Evolutionary conservation across 2,888 invertebrate species (phyloP).

Genomic region (Alloplasta piceator): DNA sequence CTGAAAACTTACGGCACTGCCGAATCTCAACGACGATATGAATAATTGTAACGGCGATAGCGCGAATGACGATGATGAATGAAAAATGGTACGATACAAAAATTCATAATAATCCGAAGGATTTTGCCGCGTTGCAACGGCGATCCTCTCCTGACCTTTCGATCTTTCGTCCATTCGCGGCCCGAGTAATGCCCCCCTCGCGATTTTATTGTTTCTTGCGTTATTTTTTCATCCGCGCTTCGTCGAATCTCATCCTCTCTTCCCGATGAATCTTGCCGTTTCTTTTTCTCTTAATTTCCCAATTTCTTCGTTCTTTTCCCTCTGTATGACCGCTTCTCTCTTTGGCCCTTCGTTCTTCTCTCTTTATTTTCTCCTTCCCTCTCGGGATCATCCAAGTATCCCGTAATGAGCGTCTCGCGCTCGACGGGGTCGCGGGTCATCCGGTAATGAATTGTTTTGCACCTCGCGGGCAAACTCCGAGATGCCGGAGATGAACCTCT

Average conservation of each 20-base stretch:
- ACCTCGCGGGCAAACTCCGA: slow-evolving; percentile 77
- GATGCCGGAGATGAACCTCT: slow-evolving; percentile 40
- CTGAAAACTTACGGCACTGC: too few species aligned
- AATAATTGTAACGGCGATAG: too few species aligned
- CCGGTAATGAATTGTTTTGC: slow-evolving; percentile 82
- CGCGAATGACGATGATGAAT: too few species aligned
- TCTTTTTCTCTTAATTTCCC: too few species aligned
- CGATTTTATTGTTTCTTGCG: slow-evolving; percentile 33
- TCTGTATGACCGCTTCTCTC: neutral
- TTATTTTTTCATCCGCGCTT: slow-evolving; percentile 11
- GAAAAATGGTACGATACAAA: too few species aligned
- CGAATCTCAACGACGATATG: too few species aligned
- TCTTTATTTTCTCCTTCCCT: slow-evolving; percentile 49
- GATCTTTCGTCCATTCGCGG: too few species aligned
- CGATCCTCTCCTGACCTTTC: too few species aligned
- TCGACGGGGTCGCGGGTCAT: slow-evolving; percentile 76
- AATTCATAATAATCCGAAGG: too few species aligned
- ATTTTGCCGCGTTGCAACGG: too few species aligned
- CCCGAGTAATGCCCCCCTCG: neutral
- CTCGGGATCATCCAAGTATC: slow-evolving; percentile 80
- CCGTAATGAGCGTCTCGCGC: slow-evolving; percentile 81
- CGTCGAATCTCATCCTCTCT: too few species aligned
- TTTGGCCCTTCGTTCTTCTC: neutral
- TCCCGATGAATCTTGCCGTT: too few species aligned
- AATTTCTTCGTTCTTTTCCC: neutral